Base-by-base conservation (phyloP, 2,113 vertebrate genomes). In the Crypturellus undulatus region DNA sequence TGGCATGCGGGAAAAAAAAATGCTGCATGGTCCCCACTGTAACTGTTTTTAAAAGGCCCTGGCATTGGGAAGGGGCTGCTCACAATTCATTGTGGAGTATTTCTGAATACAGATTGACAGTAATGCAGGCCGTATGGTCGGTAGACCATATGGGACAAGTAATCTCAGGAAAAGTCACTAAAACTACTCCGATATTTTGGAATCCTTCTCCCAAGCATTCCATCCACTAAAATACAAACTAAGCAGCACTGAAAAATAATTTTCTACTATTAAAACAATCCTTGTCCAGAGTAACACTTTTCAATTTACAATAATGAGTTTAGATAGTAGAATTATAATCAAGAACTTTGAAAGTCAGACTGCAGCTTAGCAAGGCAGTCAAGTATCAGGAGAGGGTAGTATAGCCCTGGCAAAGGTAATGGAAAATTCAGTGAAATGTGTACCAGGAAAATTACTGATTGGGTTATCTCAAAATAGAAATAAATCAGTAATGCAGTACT, bases 191-290 rank as follows among this genome's bases (percentile, higher is more conserved):
- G 9, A 32, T 45, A 81, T 24, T 73, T 12, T 38, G 59, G 49
- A 92, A 84, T 93, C 38, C 42, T 56, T 92, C 60, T 95, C 71
- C 73, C 56, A 75, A 52, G 12, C 9, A 67, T 89, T 90, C 87
- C 30, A 87, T 91, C 25, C 59, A 20, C 58, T 77, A 30, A 40
- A 34, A 67, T 40, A 58, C 6, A 92, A 89, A 87, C 32, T 43
- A 45, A 87, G 71, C 42, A 85, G 24, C 4, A 45, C 11, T 47
- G 6, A 86, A 42, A 34, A 91, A 94, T 24, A 60, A 1, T 51
- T 71, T 69, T 83, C 47, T 3, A 2, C 42, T 79, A 25, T 65
- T 91, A 63, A 94, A 89, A 94, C 92, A 32, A 96, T 17, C 8
- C 10, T 87, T 71, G 12, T 69, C 82, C 16, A 58, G 17, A 58